These are phyloP conservation scores for Meghimatium bilineatum DNA, from an alignment of 2,888 invertebrate species.

Conservation along the genomic window DNA sequence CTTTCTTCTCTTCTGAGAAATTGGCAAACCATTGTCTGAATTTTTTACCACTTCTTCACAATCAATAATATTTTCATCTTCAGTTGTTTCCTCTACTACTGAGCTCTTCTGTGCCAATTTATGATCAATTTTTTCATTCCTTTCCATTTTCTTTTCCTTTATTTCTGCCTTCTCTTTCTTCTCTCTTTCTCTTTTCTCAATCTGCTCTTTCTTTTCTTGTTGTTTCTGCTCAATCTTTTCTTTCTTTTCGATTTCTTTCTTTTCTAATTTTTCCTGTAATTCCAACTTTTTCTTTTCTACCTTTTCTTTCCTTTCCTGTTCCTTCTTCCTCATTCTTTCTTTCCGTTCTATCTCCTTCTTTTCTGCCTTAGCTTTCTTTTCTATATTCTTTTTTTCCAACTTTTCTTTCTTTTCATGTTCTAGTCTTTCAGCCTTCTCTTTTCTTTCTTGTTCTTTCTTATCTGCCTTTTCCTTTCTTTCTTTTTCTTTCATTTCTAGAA, in stretches of 20 bases:
- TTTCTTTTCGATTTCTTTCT: slow-evolving; percentile 47
- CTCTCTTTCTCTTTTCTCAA: slow-evolving; percentile 34
- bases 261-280: slow-evolving; percentile 47
- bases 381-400: slow-evolving; percentile 34
- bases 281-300: slow-evolving; percentile 42
- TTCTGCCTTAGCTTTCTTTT: slow-evolving; percentile 48
- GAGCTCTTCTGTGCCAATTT: neutral
- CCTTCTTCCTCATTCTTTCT: slow-evolving; percentile 47
- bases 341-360: slow-evolving; percentile 44
- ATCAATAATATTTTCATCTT: slow-evolving; percentile 32
- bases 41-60: slow-evolving; percentile 46
- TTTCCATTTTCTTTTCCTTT: slow-evolving; percentile 36
- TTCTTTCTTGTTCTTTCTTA: slow-evolving; percentile 39
- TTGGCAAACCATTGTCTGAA: neutral
- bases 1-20: slow-evolving; percentile 8
- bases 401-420: slow-evolving; percentile 43
- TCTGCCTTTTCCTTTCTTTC: slow-evolving; percentile 44
- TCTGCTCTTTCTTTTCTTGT: slow-evolving; percentile 43
- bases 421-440: slow-evolving; percentile 48
- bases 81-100: neutral
- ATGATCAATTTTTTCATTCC: slow-evolving; percentile 31
- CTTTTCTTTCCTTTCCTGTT: slow-evolving; percentile 40
- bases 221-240: slow-evolving; percentile 48
- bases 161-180: slow-evolving; percentile 51
- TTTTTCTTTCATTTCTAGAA: slow-evolving; percentile 48